Percentiles rank a stretch among this genome's conserved stretches.
These are phyloP conservation scores for Bolinopsis microptera DNA, from an alignment of 37 sponge, comb jelly and placozoan genomes.

Conservation along the genomic window DNA sequence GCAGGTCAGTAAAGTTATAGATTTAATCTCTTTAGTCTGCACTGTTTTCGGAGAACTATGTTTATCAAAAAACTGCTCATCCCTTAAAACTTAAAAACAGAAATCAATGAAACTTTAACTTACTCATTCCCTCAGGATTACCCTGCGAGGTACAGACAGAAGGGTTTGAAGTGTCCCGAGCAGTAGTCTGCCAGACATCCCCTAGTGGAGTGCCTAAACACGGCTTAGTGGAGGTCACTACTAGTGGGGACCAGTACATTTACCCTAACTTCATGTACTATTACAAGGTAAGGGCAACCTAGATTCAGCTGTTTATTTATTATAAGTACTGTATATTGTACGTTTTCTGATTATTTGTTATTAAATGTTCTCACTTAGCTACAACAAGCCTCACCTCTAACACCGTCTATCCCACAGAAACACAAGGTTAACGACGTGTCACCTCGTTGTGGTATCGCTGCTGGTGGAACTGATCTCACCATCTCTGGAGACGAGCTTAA, in stretches of 20 bases:
- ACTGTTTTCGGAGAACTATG: no score
- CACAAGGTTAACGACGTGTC: constrained; percentile 12
- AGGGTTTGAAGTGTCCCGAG: constrained; percentile 36
- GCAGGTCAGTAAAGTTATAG: not conserved
- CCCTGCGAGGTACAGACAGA: constrained; percentile 3
- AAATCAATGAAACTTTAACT: no score
- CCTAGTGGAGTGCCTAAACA: not conserved
- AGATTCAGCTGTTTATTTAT: not conserved
- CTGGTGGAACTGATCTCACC: constrained; percentile 52
- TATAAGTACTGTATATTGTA: no score
- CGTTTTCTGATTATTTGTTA: no score
- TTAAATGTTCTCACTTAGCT: no score
- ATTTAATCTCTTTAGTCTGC: no score
- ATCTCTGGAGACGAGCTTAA: constrained; percentile 42
- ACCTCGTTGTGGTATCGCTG: constrained; percentile 31
- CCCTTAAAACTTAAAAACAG: no score
- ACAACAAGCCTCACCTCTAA: no score
- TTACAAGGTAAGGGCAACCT: not conserved
- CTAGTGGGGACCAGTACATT: constrained; percentile 1
- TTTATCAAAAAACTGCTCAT: no score
- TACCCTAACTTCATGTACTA: not conserved
- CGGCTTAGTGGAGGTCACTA: not conserved
- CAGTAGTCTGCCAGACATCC: not conserved
- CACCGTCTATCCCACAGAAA: constrained; percentile 4
- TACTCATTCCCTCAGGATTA: constrained; percentile 26